phyloP scores from a whole-genome alignment of 2,888 invertebrate species.

The Epirrhoe alternata region DNA sequence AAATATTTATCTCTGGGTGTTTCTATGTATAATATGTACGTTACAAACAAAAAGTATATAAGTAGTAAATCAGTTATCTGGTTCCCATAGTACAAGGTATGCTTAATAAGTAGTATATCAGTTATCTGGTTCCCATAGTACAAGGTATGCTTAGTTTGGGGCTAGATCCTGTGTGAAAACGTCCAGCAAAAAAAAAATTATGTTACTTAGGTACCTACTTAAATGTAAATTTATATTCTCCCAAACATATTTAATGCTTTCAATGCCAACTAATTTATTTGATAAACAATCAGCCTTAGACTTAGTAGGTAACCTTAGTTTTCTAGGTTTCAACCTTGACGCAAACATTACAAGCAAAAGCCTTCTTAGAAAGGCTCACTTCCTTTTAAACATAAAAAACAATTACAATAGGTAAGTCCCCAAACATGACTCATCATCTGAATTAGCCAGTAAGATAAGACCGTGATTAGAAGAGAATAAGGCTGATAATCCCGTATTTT shows the following conservation, averaged over 20 bases:
- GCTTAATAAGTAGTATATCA: too few species aligned
- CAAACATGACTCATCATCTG: slow-evolving; percentile 28
- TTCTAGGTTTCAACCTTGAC: slow-evolving; percentile 8
- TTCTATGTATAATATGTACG: too few species aligned
- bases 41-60: too few species aligned
- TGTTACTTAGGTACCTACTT: too few species aligned
- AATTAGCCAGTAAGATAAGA: not conserved
- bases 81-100: too few species aligned
- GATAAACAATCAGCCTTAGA: slow-evolving; percentile 1
- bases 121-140: too few species aligned
- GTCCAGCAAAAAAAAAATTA: too few species aligned
- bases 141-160: too few species aligned
- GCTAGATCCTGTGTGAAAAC: too few species aligned
- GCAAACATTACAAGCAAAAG: slow-evolving; percentile 10
- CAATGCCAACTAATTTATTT: not conserved
- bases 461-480: slow-evolving; percentile 5
- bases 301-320: slow-evolving; percentile 9
- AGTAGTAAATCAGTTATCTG: too few species aligned
- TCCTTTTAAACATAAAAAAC: slow-evolving; percentile 29
- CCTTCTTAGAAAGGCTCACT: slow-evolving; percentile 29
- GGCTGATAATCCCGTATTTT: slow-evolving; percentile 18
- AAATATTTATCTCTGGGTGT: too few species aligned
- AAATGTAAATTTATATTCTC: not conserved
- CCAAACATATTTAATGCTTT: not conserved
- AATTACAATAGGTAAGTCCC: slow-evolving; percentile 25